A percentile compares a stretch with the other conserved stretches of the same genome.
Conservation (phyloP, 2,113 vertebrate genomes). For the Xyrauchen texanus region DNA sequence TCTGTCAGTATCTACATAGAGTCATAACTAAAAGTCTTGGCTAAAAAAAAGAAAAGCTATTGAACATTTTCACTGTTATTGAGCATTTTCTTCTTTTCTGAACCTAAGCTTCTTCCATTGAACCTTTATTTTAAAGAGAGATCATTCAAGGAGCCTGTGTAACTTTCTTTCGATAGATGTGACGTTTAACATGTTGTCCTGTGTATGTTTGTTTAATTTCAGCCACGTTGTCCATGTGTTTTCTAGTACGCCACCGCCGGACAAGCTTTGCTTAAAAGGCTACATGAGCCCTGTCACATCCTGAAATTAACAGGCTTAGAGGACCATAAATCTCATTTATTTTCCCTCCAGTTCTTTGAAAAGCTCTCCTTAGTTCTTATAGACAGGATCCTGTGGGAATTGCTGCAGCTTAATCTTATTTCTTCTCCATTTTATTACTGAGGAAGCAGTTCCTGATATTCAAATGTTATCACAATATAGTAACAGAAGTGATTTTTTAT, state of each 20-base stretch:
- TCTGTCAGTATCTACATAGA: no score
- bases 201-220: neutral
- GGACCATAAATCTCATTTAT: conserved; percentile 67
- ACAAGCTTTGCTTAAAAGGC: conserved; percentile 60
- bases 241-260: conserved; percentile 42
- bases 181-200: neutral
- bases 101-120: no score
- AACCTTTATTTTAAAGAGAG: no score
- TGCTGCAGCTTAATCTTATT: conserved; percentile 10
- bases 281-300: conserved; percentile 65
- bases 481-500: neutral
- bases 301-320: conserved; percentile 63
- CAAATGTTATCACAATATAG: neutral
- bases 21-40: no score
- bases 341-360: conserved; percentile 52
- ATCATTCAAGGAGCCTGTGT: no score
- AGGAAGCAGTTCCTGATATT: neutral
- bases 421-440: neutral
- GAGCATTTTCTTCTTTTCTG: no score
- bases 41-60: no score
- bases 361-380: neutral
- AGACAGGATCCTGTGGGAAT: conserved; percentile 6
- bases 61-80: no score
- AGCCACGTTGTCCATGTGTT: conserved; percentile 56
- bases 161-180: no score